Base-by-base conservation (phyloP, 2,888 invertebrate genomes). In the Formica aserva region DNA sequence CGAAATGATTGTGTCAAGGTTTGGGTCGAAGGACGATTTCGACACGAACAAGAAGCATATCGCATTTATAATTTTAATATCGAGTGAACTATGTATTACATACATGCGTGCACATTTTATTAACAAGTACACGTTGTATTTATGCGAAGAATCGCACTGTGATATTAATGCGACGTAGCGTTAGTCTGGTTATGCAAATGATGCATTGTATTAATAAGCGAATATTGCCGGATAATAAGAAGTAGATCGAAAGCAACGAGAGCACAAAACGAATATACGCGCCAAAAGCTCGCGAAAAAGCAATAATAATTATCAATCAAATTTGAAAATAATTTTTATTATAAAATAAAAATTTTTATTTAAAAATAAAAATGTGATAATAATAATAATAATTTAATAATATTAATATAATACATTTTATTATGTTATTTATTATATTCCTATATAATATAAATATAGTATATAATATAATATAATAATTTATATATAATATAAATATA, bases 101-200 rank as follows among this genome's bases (percentile, higher is more conserved):
- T 63, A 22, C 41, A 22, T n/a, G 38, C 55, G 41, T 57, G 55
- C 66, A 22, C 11, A 60, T 76, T 69, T 77, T 76, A 69, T 82
- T 88, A 85, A 89, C 84, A 83, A 63, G 71, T 41, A 13, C 63
- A 67, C 63, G 89, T 88, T 91, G 88, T 88, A 86, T 83, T 87
- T 87, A 89, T 91, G 90, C 87, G 87, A 91, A 88, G 85, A 83
- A 74, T 48, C 48, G 80, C 76, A 86, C 83, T 86, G 88, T 86
- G 63, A 63, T 75, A 84, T 82, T 72, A 74, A 84, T 81, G 77
- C 57, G 65, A 29, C 81, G 82, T 75, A 84, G 85, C 85, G 38
- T 67, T 52, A 63, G 48, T 84, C 71, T 83, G 45, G 76, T 88
- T 90, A 89, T 85, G 88, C 86, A 88, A 89, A 87, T 83, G 65